Conservation (phyloP, 2,888 invertebrate species). For the Disparrhopalites patrizii region DNA sequence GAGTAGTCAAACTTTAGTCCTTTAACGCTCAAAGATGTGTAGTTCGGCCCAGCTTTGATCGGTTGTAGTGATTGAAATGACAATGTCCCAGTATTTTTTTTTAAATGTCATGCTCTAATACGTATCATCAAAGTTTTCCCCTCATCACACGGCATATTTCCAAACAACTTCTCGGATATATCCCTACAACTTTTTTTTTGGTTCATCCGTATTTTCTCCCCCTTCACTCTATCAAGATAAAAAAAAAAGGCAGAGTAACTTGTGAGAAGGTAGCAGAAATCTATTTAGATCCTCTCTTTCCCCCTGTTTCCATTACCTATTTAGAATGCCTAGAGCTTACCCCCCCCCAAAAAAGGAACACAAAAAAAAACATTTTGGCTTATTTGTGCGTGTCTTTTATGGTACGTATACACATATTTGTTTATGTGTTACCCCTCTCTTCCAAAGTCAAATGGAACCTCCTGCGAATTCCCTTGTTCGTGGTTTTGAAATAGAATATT, state of each 20-base stretch:
- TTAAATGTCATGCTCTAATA: conserved; percentile 6
- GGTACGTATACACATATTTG: not conserved
- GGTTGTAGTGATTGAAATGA: conserved; percentile 7
- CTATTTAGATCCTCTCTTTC: too few species aligned
- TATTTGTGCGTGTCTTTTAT: not conserved
- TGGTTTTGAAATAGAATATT: too few species aligned
- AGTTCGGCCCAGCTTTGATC: not conserved
- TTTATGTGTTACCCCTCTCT: too few species aligned
- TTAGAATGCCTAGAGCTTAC: too few species aligned
- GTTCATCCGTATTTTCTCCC: not conserved
- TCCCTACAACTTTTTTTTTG: conserved; percentile 1
- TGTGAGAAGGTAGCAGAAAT: not conserved
- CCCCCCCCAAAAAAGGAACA: too few species aligned
- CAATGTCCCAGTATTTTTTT: conserved; percentile 5
- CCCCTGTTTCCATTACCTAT: too few species aligned
- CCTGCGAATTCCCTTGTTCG: too few species aligned
- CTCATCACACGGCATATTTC: not conserved
- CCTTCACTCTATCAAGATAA: conserved; percentile 3
- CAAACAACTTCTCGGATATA: not conserved
- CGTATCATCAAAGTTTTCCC: not conserved
- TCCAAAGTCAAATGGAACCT: too few species aligned
- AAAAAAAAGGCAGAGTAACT: conserved; percentile 1
- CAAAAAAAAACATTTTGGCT: conserved; percentile 1
- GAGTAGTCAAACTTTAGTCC: not conserved
- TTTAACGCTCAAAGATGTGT: not conserved